These are phyloP conservation scores for Melikaiella ostensackeni DNA, from an alignment of 2,888 invertebrate species.

Conservation along the genomic window DNA sequence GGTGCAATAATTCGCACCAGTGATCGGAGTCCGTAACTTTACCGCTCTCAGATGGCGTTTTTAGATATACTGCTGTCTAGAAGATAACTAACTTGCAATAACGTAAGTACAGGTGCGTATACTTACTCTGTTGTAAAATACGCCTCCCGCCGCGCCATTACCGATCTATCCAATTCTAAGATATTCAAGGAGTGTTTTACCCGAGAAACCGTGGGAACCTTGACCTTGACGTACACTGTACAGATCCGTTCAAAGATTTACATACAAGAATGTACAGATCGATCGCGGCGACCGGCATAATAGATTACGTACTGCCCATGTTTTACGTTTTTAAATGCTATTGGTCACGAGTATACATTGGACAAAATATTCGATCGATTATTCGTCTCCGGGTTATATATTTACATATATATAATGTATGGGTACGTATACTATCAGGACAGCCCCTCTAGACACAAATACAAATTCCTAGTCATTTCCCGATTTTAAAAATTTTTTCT, in stretches of 20 bases:
- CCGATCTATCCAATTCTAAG: constrained; percentile 40
- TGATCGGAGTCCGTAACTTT: constrained; percentile 42
- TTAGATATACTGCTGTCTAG: constrained; percentile 23
- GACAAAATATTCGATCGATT: constrained; percentile 3
- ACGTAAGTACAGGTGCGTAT: constrained; percentile 53
- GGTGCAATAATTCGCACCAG: constrained; percentile 55
- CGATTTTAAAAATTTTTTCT: no score
- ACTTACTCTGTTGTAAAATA: constrained; percentile 49
- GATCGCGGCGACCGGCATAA: constrained; percentile 2
- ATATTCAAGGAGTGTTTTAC: constrained; percentile 46
- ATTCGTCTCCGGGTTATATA: not conserved
- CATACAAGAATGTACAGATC: constrained; percentile 23
- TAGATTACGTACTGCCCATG: not conserved
- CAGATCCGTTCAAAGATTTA: constrained; percentile 19
- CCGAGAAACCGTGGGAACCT: constrained; percentile 53
- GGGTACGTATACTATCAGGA: not conserved
- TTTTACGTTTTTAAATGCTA: constrained; percentile 21
- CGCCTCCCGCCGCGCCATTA: constrained; percentile 45
- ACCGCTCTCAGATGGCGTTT: constrained; percentile 50
- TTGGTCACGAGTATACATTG: constrained; percentile 8
- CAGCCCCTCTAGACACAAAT: no score
- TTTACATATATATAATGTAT: not conserved
- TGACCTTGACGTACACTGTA: constrained; percentile 39
- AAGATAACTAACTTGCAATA: constrained; percentile 54
- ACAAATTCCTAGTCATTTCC: no score